Evolutionary conservation across 2,113 vertebrate genomes (phyloP).

Genomic region (Cairina moschata): DNA sequence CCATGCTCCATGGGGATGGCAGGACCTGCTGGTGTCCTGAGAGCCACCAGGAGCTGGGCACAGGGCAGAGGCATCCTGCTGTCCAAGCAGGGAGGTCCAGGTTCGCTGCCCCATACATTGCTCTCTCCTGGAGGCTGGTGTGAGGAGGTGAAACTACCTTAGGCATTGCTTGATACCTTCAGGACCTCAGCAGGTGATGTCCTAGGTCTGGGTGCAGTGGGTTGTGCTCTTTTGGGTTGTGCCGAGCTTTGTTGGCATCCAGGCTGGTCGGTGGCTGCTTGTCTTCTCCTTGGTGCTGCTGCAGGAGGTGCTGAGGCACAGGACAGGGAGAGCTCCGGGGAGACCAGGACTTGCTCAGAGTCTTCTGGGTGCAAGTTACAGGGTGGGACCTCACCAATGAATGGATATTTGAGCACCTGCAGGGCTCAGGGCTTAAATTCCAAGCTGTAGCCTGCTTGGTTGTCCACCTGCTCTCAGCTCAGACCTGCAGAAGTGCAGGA

Average conservation of each 20-base stretch:
- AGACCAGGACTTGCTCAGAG: background rate
- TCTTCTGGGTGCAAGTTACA: background rate
- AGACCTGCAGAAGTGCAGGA: background rate
- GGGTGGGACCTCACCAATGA: background rate
- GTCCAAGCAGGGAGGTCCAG: rapidly evolving
- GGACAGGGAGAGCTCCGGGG: background rate
- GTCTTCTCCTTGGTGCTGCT: background rate
- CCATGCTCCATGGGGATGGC: background rate
- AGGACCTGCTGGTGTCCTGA: background rate
- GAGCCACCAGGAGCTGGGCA: background rate
- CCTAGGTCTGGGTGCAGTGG: background rate
- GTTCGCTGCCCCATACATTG: rapidly evolving
- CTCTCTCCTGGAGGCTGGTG: background rate
- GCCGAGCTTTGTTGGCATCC: background rate
- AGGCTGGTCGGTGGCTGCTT: background rate
- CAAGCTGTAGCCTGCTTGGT: background rate
- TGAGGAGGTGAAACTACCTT: background rate
- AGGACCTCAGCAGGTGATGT: background rate
- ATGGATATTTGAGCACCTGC: background rate
- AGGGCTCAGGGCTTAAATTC: background rate
- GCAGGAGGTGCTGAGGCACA: no score
- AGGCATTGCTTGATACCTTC: rapidly evolving
- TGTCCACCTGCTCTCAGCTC: background rate
- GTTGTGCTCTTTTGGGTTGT: background rate
- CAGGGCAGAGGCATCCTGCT: background rate